Base-by-base conservation (phyloP, 2,113 vertebrate genomes). In the Diadophis punctatus region DNA sequence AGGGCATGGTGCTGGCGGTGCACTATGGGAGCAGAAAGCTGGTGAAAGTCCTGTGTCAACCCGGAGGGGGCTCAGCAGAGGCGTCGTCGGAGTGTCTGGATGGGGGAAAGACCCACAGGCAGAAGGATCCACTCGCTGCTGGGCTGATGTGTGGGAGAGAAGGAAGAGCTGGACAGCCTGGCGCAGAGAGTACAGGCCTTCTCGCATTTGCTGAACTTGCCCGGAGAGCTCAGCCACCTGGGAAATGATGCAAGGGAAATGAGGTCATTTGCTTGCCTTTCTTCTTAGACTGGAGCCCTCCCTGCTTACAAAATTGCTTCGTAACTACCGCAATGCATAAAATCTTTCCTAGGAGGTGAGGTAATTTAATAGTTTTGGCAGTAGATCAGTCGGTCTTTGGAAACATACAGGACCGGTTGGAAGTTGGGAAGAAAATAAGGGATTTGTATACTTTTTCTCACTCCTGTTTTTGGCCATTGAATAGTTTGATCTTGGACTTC, bases 131-230 rank as follows among this genome's bases (percentile, higher is more conserved):
- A 74, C 68, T 25, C 93, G 95, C 55, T 8, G 91, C 34, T 91
- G 95, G 53, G 93, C 91, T 0, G 56, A 90, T 23, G 92, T 92
- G 52, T 96, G 96, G 49, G 97, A 94, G 0, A 88, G 92, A 86
- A 97, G 90, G 49, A 97, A 93, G 12, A 97, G 94, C 90, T 97
- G 97, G 56, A 97, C 94, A 0, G 96, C 97, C 90, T 97, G 97
- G 34, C 96, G 96, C n/a, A 97, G 96, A 0, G 96, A 95, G 90
- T 97, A 96, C 23, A 97, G 94, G 3, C 97, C 97, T 89, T 97
- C 97, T 2, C 97, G 96, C 95, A 97, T 97, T 94, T 97, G 97
- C 86, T 96, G 96, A 86, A 97, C 97, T 93, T 97, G 97, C 48
- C 97, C 96, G 0, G 97, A 97, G 48, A 97, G 94, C 88, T 97